A percentile compares a stretch with the other conserved stretches of the same genome.
Conservation (phyloP, 92 coral and sea anemone genomes). For the Porites cylindrica region DNA sequence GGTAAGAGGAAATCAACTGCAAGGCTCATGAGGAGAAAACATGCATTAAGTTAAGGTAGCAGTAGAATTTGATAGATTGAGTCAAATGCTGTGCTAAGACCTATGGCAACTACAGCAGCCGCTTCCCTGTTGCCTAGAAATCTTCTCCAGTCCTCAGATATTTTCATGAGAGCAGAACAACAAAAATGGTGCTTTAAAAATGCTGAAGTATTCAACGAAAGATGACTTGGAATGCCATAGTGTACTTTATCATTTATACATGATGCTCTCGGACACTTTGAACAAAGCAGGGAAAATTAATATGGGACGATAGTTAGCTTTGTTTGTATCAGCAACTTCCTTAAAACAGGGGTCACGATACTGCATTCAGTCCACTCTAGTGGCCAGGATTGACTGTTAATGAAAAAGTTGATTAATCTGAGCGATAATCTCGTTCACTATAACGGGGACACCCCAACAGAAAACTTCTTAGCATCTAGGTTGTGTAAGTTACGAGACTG, state of each 20-base stretch:
- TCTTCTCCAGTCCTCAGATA: conserved; percentile 60
- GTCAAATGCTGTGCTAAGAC: conserved; percentile 55
- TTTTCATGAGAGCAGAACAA: conserved; percentile 35
- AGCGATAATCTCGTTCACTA: too few species aligned
- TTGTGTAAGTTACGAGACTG: too few species aligned
- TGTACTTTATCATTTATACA: conserved; percentile 32
- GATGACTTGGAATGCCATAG: not conserved
- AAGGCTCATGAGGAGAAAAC: too few species aligned
- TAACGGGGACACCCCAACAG: too few species aligned
- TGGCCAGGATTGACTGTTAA: too few species aligned
- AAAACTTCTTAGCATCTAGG: too few species aligned
- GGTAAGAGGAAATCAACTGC: too few species aligned
- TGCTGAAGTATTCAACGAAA: conserved; percentile 36
- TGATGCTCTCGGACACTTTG: conserved; percentile 20
- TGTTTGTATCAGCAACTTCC: not conserved
- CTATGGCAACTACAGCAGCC: conserved; percentile 40
- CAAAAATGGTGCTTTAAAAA: conserved; percentile 44
- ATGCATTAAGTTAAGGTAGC: not conserved
- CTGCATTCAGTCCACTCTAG: too few species aligned
- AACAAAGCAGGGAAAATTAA: conserved; percentile 39
- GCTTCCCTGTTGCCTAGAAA: conserved; percentile 36
- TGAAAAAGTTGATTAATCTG: too few species aligned
- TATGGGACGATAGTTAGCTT: conserved; percentile 48
- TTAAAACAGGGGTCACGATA: too few species aligned
- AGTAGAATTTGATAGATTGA: conserved; percentile 12